phyloP scores from a whole-genome alignment of 2,797 vertebrate species.

The Emydoidea blandingii region DNA sequence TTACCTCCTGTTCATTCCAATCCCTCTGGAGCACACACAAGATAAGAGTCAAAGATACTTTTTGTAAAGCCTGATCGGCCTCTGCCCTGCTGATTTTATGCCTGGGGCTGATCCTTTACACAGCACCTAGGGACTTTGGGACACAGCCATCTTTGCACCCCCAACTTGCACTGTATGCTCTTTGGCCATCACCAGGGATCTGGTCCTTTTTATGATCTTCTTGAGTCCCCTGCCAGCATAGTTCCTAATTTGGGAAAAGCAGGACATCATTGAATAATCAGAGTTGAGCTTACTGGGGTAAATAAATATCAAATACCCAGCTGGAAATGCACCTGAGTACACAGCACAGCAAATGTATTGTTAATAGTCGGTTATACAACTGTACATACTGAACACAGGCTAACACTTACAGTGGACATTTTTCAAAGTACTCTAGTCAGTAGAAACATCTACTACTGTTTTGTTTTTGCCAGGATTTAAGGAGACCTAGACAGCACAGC shows the following conservation, averaged over 20 bases:
- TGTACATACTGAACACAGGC: not conserved
- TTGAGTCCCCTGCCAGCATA: not conserved
- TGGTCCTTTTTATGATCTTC: not conserved
- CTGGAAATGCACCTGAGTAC: not conserved
- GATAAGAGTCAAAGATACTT: fast-evolving
- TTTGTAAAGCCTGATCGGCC: not conserved
- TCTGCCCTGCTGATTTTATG: not conserved
- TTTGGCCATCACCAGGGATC: not conserved
- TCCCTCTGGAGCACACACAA: not conserved
- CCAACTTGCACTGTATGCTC: no score
- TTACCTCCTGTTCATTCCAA: not conserved
- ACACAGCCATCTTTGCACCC: not conserved
- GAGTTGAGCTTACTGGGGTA: not conserved
- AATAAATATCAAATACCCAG: not conserved
- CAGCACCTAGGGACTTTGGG: not conserved
- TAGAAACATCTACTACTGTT: fast-evolving
- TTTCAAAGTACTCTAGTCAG: not conserved
- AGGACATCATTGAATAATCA: not conserved
- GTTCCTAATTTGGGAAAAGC: not conserved
- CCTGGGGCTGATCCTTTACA: not conserved
- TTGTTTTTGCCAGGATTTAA: not conserved
- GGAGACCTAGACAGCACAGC: not conserved
- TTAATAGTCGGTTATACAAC: not conserved
- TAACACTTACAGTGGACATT: not conserved
- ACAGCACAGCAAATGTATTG: not conserved